phyloP scores from a whole-genome alignment of 2,888 invertebrate genomes.

The Lasioglossum zephyrum region DNA sequence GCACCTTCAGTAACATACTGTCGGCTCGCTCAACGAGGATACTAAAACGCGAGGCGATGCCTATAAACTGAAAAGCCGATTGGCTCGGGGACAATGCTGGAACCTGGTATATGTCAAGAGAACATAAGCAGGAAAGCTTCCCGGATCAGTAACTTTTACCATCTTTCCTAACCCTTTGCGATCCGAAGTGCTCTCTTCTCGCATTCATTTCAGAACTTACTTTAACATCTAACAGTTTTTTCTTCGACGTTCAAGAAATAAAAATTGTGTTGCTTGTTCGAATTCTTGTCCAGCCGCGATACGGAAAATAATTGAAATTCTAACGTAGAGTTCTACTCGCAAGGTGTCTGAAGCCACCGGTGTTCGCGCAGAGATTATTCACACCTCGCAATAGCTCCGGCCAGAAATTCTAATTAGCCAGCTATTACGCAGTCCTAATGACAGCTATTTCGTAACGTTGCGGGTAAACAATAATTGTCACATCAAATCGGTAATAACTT shows the following conservation, averaged over 20 bases:
- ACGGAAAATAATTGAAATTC: not conserved
- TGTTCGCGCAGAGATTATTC: not conserved
- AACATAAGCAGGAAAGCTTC: not conserved
- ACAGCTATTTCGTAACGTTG: constrained; percentile 1
- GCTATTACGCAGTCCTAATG: not conserved
- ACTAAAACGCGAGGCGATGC: not conserved
- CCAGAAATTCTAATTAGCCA: constrained; percentile 8
- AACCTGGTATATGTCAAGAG: not conserved
- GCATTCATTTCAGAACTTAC: not conserved
- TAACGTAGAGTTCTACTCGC: not conserved
- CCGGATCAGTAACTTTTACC: not conserved
- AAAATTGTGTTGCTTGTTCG: not conserved
- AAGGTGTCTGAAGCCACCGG: not conserved
- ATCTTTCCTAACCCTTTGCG: not conserved
- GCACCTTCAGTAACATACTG: not conserved
- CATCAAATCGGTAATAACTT: constrained; percentile 34
- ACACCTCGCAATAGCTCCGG: not conserved
- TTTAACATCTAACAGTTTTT: not conserved
- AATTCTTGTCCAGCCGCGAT: not conserved
- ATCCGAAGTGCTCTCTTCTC: not conserved
- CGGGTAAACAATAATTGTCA: constrained; percentile 35
- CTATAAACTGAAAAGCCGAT: constrained; percentile 1
- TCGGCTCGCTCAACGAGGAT: not conserved
- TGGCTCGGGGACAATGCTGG: not conserved
- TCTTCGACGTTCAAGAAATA: not conserved